Percentiles rank a stretch among this genome's conserved stretches.
These are phyloP conservation scores for Zonitis immaculata DNA, from an alignment of 2,888 invertebrate genomes.

Conservation along the genomic window DNA sequence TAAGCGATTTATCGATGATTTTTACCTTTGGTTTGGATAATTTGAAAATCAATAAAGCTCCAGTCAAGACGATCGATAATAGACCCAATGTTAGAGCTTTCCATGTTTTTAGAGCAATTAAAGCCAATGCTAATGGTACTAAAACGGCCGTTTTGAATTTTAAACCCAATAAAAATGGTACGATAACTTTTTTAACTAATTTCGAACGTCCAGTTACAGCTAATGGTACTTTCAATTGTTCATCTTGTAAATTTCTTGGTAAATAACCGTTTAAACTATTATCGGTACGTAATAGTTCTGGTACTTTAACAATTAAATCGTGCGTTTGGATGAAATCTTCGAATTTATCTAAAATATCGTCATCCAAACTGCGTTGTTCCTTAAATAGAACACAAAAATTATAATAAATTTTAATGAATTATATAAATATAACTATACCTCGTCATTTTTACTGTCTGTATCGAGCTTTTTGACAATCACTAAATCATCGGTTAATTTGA, in stretches of 20 bases:
- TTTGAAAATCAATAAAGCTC: slow-evolving; percentile 81
- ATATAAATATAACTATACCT: slow-evolving; percentile 3
- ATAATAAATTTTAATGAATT: background rate
- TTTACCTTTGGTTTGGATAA: slow-evolving; percentile 77
- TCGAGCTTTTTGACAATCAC: slow-evolving; percentile 62
- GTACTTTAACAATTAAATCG: slow-evolving; percentile 69
- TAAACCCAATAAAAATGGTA: slow-evolving; percentile 79
- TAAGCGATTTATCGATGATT: too few species aligned
- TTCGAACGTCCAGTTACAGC: slow-evolving; percentile 63
- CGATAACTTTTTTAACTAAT: slow-evolving; percentile 76
- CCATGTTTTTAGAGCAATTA: slow-evolving; percentile 86
- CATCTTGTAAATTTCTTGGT: slow-evolving; percentile 63
- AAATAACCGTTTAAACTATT: slow-evolving; percentile 58
- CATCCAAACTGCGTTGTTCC: slow-evolving; percentile 53
- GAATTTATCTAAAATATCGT: slow-evolving; percentile 65
- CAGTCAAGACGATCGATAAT: slow-evolving; percentile 76
- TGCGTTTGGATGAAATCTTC: slow-evolving; percentile 73
- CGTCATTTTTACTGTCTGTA: slow-evolving; percentile 35
- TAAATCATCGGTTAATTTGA: slow-evolving; percentile 72
- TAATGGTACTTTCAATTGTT: slow-evolving; percentile 66
- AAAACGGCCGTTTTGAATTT: slow-evolving; percentile 83
- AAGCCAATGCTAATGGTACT: slow-evolving; percentile 73
- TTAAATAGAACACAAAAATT: slow-evolving; percentile 21
- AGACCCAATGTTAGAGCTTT: slow-evolving; percentile 82
- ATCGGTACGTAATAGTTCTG: slow-evolving; percentile 56